A percentile compares a stretch with the other conserved stretches of the same genome.
Evolutionary conservation across 2,113 vertebrate genomes (phyloP).

Genomic region (Sander lucioperca): DNA sequence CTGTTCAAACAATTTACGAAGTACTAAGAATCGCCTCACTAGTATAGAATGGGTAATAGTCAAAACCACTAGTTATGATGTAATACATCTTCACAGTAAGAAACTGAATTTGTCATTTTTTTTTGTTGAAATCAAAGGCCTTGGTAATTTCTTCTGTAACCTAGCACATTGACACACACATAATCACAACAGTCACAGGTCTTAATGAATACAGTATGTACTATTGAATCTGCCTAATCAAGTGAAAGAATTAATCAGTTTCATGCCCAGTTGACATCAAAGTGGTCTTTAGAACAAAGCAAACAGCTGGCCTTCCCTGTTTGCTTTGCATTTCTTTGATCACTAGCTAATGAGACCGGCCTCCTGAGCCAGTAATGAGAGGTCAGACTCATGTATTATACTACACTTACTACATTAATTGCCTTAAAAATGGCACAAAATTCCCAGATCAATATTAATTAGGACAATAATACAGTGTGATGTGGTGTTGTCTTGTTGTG

Average conservation of each 20-base stretch:
- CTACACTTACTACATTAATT: constrained; percentile 37
- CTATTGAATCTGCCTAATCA: constrained; percentile 52
- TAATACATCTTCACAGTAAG: background rate
- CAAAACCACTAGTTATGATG: background rate
- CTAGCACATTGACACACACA: background rate
- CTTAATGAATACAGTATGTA: constrained; percentile 53
- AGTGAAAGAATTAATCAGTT: constrained; percentile 53
- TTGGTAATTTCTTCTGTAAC: background rate
- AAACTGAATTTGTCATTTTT: background rate
- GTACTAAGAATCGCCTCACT: background rate
- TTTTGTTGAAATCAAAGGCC: constrained; percentile 7
- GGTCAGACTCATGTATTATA: constrained; percentile 39
- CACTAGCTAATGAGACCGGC: constrained; percentile 54
- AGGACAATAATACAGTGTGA: background rate
- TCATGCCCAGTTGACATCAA: constrained; percentile 68
- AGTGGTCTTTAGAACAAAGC: constrained; percentile 69
- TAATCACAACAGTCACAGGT: constrained; percentile 28
- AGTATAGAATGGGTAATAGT: background rate
- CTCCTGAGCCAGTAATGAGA: constrained; percentile 44
- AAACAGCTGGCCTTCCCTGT: constrained; percentile 59
- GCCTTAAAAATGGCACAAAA: constrained; percentile 28
- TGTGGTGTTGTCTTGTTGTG: background rate
- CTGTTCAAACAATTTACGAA: background rate
- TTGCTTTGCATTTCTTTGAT: constrained; percentile 72
- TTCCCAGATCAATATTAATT: constrained; percentile 45